Percentiles rank a stretch among this genome's conserved stretches.
Evolutionary conservation across 2,888 invertebrate genomes (phyloP).

Genomic region (Bedellia somnulentella): DNA sequence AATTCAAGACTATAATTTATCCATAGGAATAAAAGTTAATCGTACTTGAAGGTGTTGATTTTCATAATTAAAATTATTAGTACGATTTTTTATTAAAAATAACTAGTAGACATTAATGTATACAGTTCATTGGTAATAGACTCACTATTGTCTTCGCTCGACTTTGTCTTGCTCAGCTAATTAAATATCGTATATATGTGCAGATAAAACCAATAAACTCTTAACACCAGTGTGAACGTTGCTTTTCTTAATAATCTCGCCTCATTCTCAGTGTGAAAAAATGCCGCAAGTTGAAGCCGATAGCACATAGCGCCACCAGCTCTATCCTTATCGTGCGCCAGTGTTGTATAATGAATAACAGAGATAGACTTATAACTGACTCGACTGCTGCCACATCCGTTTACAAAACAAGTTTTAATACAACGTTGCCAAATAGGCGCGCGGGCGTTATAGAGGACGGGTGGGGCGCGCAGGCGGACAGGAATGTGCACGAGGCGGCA

Average conservation of each 20-base stretch:
- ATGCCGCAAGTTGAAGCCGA: conserved; percentile 65
- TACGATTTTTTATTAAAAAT: no score
- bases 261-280: conserved; percentile 67
- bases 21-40: no score
- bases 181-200: no score
- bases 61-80: no score
- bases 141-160: no score
- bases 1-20: no score
- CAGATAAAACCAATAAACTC: no score
- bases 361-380: conserved; percentile 42
- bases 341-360: conserved; percentile 17
- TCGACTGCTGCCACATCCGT: conserved; percentile 67
- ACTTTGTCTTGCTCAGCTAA: no score
- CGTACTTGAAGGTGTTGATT: no score
- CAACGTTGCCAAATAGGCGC: conserved; percentile 56
- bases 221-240: conserved; percentile 49
- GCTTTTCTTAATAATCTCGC: conserved; percentile 61
- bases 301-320: conserved; percentile 58
- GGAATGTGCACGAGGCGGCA: conserved; percentile 63
- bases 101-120: no score
- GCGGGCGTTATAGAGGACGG: conserved; percentile 29
- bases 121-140: no score
- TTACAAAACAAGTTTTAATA: conserved; percentile 71
- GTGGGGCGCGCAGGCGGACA: conserved; percentile 48
- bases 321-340: conserved; percentile 27